Percentiles rank a stretch among this genome's conserved stretches.
Evolutionary conservation across 2,113 vertebrate species (phyloP).

Genomic region (Hystrix brachyura): DNA sequence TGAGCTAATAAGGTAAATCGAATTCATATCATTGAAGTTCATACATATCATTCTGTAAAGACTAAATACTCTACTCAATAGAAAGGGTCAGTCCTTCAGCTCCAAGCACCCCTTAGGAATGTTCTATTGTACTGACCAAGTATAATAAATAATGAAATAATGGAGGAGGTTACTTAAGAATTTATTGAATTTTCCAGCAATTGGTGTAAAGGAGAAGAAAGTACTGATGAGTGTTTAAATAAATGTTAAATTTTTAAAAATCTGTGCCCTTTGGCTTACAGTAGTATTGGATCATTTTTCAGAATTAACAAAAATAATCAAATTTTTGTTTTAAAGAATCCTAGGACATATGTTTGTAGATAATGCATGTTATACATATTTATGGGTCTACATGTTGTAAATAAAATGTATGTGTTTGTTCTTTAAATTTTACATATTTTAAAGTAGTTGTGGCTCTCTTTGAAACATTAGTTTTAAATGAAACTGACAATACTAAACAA

Average conservation of each 20-base stretch:
- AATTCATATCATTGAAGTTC: neutral
- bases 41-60: neutral
- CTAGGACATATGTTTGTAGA: neutral
- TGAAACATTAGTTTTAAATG: slow-evolving; percentile 50
- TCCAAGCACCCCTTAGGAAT: neutral
- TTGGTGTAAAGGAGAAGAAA: neutral
- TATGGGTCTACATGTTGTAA: neutral
- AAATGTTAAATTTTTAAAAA: neutral
- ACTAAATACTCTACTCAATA: neutral
- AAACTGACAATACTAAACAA: neutral
- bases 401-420: neutral
- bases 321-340: slow-evolving; percentile 6
- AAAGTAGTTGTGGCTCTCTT: slow-evolving; percentile 19
- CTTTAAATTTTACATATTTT: slow-evolving; percentile 28
- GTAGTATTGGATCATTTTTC: neutral
- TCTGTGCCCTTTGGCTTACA: neutral
- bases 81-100: neutral
- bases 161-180: neutral
- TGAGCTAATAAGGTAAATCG: neutral
- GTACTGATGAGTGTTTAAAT: neutral
- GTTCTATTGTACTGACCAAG: neutral
- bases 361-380: neutral
- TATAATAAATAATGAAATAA: neutral
- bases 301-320: slow-evolving; percentile 10
- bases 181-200: neutral